phyloP scores from a whole-genome alignment of 2,797 vertebrate species.

The Nyctibius grandis region DNA sequence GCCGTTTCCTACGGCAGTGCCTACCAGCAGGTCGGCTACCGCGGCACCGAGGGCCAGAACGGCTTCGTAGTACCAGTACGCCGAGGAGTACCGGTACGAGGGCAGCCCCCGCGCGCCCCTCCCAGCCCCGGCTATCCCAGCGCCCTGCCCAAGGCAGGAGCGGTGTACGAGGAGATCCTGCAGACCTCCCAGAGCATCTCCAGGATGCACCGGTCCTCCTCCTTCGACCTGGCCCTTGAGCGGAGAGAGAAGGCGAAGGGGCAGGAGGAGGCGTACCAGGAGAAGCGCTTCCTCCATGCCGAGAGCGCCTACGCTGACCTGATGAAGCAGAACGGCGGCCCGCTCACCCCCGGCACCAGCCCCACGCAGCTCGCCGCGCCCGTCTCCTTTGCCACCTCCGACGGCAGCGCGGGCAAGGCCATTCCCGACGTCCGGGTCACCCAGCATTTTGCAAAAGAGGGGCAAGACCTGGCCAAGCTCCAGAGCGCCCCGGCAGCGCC shows the following conservation, averaged over 20 bases:
- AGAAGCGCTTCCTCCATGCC: conserved; percentile 87
- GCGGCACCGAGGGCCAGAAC: conserved; percentile 61
- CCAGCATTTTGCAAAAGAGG: conserved; percentile 94
- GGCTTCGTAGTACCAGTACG: conserved; percentile 83
- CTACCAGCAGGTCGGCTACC: conserved; percentile 76
- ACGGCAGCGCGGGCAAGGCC: conserved; percentile 76
- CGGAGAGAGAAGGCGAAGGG: conserved; percentile 66
- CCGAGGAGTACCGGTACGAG: conserved; percentile 79
- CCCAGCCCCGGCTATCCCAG: conserved; percentile 78
- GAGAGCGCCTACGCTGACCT: conserved; percentile 88
- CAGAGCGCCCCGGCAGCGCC: conserved; percentile 82
- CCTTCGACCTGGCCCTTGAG: conserved; percentile 68
- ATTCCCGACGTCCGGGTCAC: conserved; percentile 88
- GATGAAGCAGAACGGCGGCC: conserved; percentile 90
- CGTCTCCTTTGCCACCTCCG: conserved; percentile 83
- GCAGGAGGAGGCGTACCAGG: conserved; percentile 63
- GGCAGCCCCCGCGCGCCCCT: conserved; percentile 40
- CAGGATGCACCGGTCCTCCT: conserved; percentile 76
- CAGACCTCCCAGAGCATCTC: conserved; percentile 80
- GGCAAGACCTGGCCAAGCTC: conserved; percentile 83
- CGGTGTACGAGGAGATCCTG: conserved; percentile 91
- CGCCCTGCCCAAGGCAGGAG: conserved; percentile 75
- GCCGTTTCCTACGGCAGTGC: conserved; percentile 71
- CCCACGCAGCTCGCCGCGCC: conserved; percentile 93
- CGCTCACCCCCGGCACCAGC: conserved; percentile 93